Percentiles rank a stretch among this genome's conserved stretches.
Conservation (phyloP, 2,888 invertebrate species). For the Taenaris catops region DNA sequence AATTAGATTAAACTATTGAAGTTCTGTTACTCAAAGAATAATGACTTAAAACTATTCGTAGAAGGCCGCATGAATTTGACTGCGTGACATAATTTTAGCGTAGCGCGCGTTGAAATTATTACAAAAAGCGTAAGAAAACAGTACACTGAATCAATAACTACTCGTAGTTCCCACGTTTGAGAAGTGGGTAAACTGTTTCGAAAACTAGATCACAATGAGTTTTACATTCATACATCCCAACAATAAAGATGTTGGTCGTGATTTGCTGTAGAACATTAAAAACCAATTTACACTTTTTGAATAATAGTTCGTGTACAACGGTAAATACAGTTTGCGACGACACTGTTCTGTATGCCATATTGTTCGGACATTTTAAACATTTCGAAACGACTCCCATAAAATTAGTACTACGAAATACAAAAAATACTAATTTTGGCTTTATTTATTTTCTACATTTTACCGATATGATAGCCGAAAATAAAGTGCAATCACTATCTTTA, state of each 20-base stretch:
- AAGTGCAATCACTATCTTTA: no score
- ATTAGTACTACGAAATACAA: no score
- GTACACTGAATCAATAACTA: slow-evolving; percentile 12
- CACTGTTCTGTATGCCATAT: slow-evolving; percentile 30
- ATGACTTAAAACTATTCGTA: no score
- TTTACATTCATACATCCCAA: slow-evolving; percentile 15
- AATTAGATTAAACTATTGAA: no score
- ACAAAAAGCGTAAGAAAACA: slow-evolving; percentile 9
- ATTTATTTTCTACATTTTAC: no score
- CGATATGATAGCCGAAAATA: no score
- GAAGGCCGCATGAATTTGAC: no score
- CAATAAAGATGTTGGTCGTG: slow-evolving; percentile 17
- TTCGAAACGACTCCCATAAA: slow-evolving; percentile 22
- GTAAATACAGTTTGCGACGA: slow-evolving; percentile 34
- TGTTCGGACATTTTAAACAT: slow-evolving; percentile 17
- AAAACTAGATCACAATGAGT: slow-evolving; percentile 26
- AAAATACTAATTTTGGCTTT: no score
- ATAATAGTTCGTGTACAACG: slow-evolving; percentile 34
- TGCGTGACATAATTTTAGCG: no score
- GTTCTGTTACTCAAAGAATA: no score
- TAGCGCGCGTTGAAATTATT: no score
- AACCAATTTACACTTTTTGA: slow-evolving; percentile 44
- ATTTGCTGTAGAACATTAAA: slow-evolving; percentile 38
- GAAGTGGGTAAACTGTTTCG: slow-evolving; percentile 19
- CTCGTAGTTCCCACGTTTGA: slow-evolving; percentile 22